A percentile compares a stretch with the other conserved stretches of the same genome.
Conservation (phyloP, 1,140 invertebrate species). For the Helicorthomorpha holstii region DNA sequence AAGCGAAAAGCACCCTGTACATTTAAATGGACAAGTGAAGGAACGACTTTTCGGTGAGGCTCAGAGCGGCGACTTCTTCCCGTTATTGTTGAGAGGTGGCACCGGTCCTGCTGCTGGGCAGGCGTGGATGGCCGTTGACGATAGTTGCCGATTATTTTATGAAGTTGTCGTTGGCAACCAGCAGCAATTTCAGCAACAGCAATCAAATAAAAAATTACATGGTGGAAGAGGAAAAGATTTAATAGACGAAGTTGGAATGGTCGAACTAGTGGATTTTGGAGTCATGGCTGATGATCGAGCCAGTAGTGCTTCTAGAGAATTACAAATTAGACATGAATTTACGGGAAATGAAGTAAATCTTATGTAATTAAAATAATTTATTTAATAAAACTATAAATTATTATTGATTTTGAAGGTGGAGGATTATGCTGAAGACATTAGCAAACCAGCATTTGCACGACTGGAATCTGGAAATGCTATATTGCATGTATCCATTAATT, state of each 20-base stretch:
- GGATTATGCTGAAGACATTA: neutral
- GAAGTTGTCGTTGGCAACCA: constrained; percentile 37
- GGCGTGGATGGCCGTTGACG: constrained; percentile 62
- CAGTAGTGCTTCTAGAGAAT: neutral
- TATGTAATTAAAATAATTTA: neutral
- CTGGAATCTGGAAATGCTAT: neutral
- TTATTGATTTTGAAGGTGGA: neutral
- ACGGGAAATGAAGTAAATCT: constrained; percentile 2
- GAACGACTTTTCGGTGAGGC: constrained; percentile 54
- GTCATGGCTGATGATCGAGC: neutral
- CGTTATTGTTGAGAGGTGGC: constrained; percentile 27
- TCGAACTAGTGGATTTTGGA: constrained; percentile 24
- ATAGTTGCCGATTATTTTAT: constrained; percentile 64
- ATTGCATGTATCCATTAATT: neutral
- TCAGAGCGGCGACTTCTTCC: constrained; percentile 43
- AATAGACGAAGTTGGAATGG: neutral
- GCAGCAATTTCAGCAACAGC: neutral
- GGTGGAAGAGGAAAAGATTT: constrained; percentile 30
- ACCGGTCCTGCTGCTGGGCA: constrained; percentile 40
- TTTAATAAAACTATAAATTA: neutral
- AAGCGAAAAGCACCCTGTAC: constrained; percentile 26
- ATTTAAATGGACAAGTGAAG: constrained; percentile 44
- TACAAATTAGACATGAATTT: neutral
- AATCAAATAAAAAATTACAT: constrained; percentile 34
- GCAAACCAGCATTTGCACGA: neutral